phyloP scores from a whole-genome alignment of 2,888 invertebrate genomes.

The Pardosa pseudoannulata region DNA sequence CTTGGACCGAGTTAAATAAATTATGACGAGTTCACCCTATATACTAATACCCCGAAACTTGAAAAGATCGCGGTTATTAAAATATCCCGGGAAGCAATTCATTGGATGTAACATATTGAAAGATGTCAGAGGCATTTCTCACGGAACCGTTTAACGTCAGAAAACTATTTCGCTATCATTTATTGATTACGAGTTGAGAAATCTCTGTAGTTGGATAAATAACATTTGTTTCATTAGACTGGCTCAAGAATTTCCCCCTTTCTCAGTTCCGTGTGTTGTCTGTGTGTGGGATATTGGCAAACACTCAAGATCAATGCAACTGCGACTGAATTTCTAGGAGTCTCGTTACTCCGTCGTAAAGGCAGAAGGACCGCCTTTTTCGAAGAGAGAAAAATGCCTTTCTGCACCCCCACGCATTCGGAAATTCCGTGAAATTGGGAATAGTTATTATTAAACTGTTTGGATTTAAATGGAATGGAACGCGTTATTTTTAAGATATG shows the following conservation, averaged over 20 bases:
- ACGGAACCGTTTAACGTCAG: neutral
- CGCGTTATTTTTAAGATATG: too few relatives aligned
- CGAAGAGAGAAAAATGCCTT: neutral
- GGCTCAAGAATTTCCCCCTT: neutral
- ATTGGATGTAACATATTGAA: neutral
- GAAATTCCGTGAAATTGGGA: too few relatives aligned
- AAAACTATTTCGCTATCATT: neutral
- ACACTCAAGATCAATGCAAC: neutral
- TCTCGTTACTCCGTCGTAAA: neutral
- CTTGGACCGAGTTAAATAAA: too few relatives aligned
- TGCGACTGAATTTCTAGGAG: neutral
- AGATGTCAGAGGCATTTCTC: neutral
- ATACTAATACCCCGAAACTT: too few relatives aligned
- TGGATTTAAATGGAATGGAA: too few relatives aligned
- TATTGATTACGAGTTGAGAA: neutral
- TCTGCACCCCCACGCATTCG: too few relatives aligned
- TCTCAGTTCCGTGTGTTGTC: too few relatives aligned
- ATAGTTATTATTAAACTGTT: too few relatives aligned
- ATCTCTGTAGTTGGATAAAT: neutral
- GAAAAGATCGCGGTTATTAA: neutral
- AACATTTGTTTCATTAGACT: slow-evolving; percentile 1
- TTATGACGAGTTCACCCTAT: too few relatives aligned
- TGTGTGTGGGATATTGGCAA: neutral
- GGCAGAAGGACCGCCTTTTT: neutral
- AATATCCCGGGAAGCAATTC: neutral